phyloP scores from a whole-genome alignment of 2,113 vertebrate genomes.

The Thalassoma bifasciatum region DNA sequence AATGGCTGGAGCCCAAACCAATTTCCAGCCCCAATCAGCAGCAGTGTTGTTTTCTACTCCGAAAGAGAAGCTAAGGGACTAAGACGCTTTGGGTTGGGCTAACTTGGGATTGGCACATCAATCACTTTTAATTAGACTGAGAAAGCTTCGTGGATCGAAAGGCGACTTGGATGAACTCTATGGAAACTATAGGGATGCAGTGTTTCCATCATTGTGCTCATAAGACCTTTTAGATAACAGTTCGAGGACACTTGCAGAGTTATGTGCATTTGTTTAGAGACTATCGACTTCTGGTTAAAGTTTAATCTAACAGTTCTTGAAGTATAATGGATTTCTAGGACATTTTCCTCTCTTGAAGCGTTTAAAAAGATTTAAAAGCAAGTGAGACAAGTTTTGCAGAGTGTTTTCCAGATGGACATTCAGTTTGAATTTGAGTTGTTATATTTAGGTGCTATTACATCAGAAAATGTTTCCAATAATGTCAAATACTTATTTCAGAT shows the following conservation, averaged over 20 bases:
- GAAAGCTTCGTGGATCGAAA: not conserved
- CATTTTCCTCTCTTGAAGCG: too few species aligned
- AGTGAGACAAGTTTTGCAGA: too few species aligned
- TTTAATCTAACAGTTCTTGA: too few species aligned
- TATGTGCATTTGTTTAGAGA: too few species aligned
- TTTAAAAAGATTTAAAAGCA: too few species aligned
- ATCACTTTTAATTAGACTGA: conserved; percentile 63
- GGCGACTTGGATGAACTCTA: conserved; percentile 26
- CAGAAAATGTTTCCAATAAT: too few species aligned
- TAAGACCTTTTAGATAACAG: not conserved
- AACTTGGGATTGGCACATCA: conserved; percentile 56
- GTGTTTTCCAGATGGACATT: too few species aligned
- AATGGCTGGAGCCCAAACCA: conserved; percentile 11
- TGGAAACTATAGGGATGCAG: not conserved
- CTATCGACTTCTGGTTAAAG: too few species aligned
- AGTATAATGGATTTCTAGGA: too few species aligned
- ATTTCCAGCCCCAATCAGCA: conserved; percentile 32
- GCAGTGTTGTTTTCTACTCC: conserved; percentile 21
- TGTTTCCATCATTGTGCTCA: not conserved
- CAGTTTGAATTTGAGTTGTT: too few species aligned
- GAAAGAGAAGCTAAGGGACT: conserved; percentile 40
- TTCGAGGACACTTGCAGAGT: not conserved
- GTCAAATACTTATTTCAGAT: too few species aligned
- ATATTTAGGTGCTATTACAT: too few species aligned
- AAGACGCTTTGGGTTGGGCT: conserved; percentile 39